Evolutionary conservation across 2,888 invertebrate genomes (phyloP), one percentile per base, ranked within the genome.

Genomic region (Asteroscopus sphinx): DNA sequence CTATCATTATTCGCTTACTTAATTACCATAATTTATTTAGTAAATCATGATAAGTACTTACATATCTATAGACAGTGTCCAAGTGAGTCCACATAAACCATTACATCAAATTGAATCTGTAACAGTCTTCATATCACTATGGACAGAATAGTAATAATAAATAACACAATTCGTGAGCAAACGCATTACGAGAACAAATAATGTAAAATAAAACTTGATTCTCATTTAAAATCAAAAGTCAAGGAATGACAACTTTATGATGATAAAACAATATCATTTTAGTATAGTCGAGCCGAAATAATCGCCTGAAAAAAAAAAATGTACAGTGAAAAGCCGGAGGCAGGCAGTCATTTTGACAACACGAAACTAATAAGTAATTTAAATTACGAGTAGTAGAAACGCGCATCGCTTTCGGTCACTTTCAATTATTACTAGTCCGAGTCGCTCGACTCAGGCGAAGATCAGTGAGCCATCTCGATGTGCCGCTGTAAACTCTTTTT

Each of bases 401-500:
- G 63, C 66, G 63, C 51, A 49, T 51, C 62, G 66, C 58, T 56
- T 74, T 68, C 49, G 63, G 63, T 47, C 41, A 49, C 47, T 56
- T 61, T 61, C 30, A 56, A 47, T 56, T 60, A 59, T 60, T 63
- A 60, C 62, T 66, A 56, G 26, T 46, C 17, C 56, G 53, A 61
- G 53, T 35, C 25, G 40, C 56, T 59, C 56, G 48, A 39, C 15
- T 45, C 55, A 63, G 54, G 44, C 52, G 44, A 66, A 17, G 52
- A 87, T 94, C 91, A 93, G 83, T 95, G 95, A 11, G 93, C 90
- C 80, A 91, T 92, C 45, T 94, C 90, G 64, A 95, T 94, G 81
- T 95, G 95, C 26, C 95, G 89, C 41, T 94, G 93, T 67, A 95
- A 91, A 51, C 95, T 94, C 64, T 92, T 90, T 72, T 92, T 94